Evolutionary conservation across 1,140 invertebrate genomes (phyloP), one percentile per base, ranked within the genome.

Genomic region (Acromyrmex echinatior): DNA sequence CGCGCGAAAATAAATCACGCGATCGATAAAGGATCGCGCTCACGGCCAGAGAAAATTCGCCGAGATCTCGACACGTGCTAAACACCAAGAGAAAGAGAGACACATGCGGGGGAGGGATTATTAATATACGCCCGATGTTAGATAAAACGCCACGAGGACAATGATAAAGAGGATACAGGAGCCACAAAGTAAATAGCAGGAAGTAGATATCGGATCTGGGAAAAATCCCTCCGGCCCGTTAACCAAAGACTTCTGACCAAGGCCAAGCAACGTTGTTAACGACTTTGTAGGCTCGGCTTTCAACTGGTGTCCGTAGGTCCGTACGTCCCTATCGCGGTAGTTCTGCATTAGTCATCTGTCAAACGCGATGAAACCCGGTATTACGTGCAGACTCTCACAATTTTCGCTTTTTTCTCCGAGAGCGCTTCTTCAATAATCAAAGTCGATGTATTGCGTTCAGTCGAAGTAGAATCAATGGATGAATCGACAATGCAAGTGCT

Each of bases 301-400:
- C 68, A 58, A 77, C 80, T 76, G 80, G 56, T 90, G 76, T 70
- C 65, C 53, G 35, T 70, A 14, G 21, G 58, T 39, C 21, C 53
- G 35, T 70, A 14, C 31, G 58, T 39, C 21, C 21, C 53, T n/a
- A 73, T 68, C 65, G 77, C 86, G 35, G 31, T 51, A 73, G 76
- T 88, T 86, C 82, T 60, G 62, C 90, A 90, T 91, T 91, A 91
- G 90, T 91, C 89, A 91, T 90, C 90, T 87, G 82, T 91, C 90
- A 91, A 91, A 90, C 76, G 82, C 90, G 86, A 90, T 91, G 89
- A 90, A 91, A 90, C 77, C 82, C 90, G 66, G 82, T 90, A 68
- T 91, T 91, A 91, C 90, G 90, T 39, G 78, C 78, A 73, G 86
- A 7, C 53, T 62, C 80, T 63, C 56, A 66, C 39, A n/a, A 28